Percentiles rank a stretch among this genome's conserved stretches.
phyloP scores from a whole-genome alignment of 2,113 vertebrate species.

The Sylvietta virens region DNA sequence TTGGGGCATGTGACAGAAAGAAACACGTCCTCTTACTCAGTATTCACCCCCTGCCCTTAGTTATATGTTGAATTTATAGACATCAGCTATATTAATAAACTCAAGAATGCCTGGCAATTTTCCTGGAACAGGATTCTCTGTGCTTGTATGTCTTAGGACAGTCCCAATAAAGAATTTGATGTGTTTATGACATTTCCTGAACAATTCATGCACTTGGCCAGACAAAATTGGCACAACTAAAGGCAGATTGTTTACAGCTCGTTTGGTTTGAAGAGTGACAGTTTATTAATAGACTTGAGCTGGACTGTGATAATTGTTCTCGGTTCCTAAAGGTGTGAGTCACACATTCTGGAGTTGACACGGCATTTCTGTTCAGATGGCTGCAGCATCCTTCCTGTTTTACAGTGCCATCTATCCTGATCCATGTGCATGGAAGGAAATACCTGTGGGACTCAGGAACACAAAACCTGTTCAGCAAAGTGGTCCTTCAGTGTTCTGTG shows the following conservation, averaged over 20 bases:
- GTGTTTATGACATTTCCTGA: not conserved
- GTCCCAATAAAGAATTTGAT: not conserved
- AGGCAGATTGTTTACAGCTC: not conserved
- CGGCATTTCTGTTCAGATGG: not conserved
- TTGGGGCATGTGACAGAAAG: not conserved
- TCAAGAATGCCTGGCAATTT: not conserved
- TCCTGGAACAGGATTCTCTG: not conserved
- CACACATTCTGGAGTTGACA: not conserved
- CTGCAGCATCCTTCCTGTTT: not conserved
- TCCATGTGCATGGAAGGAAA: rapidly evolving
- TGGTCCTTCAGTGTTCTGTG: not conserved
- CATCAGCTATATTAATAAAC: not conserved
- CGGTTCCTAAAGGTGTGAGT: not conserved
- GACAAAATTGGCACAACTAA: not conserved
- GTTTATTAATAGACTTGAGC: not conserved
- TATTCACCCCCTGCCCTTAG: not conserved
- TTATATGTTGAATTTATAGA: not conserved
- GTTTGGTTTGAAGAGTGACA: not conserved
- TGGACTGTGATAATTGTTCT: not conserved
- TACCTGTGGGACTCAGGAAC: not conserved
- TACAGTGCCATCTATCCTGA: not conserved
- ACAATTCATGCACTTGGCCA: not conserved
- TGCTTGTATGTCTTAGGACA: not conserved
- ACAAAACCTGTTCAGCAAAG: not conserved
- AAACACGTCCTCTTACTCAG: not conserved